Evolutionary conservation across 2,888 invertebrate genomes (phyloP), one percentile per base, ranked within the genome.

Genomic region (Mylabris sibirica): DNA sequence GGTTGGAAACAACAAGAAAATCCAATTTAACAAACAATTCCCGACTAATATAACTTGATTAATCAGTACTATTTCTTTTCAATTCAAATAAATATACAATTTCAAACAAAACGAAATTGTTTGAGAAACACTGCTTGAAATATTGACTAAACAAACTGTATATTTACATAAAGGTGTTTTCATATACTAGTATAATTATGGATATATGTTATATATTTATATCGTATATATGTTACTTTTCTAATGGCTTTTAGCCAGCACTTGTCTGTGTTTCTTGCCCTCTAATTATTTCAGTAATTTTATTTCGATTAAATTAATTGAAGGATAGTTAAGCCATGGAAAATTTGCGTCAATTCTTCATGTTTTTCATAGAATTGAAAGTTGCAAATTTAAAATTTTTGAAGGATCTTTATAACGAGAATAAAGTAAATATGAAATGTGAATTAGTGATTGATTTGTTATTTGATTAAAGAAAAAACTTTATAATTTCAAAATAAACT

Each of bases 1-100:
- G 30, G 44, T n/a, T 44, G 44, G 17, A 44, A 44, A 44, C 17
- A 17, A 44, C 44, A 44, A 44, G 44, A 44, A n/a, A 44, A 44
- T 44, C 44, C 44, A 44, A 44, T 44, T 44, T 44, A 44, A 44
- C 44, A 44, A 30, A 17, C 44, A 44, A 17, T 38, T 30, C 3
- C 8, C 30, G 30, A 6, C 4, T 30, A 30, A 6, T 30, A 8
- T 6, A 30, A 30, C 30, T 30, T 30, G 30, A 30, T 30, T 30
- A 30, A 30, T 30, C 30, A 30, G 8, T 30, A 8, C 30, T 8
- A 30, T 8, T 30, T 30, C 5, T 3, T 30, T 30, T 8, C 30
- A 30, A 30, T 30, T 30, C 30, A 30, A 30, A 30, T 8, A 30
- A 8, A 30, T 30, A 4, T 30, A 6, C 8, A 30, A 30, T 30